A percentile compares a stretch with the other conserved stretches of the same genome.
These are phyloP conservation scores for Lineus longissimus DNA, from an alignment of 1,140 invertebrate genomes.

Conservation along the genomic window DNA sequence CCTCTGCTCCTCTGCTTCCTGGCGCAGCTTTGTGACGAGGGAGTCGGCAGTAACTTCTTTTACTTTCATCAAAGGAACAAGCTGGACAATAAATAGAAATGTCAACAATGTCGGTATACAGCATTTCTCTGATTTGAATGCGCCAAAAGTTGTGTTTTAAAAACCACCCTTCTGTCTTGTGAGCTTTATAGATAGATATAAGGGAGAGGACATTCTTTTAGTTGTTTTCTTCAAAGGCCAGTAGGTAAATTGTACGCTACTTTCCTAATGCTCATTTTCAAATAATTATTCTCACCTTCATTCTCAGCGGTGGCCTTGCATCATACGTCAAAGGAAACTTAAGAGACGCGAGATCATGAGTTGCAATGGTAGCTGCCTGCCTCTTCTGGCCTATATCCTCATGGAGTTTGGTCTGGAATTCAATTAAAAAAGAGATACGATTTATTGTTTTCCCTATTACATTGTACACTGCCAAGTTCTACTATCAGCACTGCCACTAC, in stretches of 20 bases:
- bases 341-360: slow-evolving; percentile 71
- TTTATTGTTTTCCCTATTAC: too few relatives aligned
- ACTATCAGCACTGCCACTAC: too few relatives aligned
- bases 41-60: slow-evolving; percentile 63
- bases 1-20: slow-evolving; percentile 63
- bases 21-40: slow-evolving; percentile 65
- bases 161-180: too few relatives aligned
- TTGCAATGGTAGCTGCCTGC: slow-evolving; percentile 74
- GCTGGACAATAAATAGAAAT: slow-evolving; percentile 48
- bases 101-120: too few relatives aligned
- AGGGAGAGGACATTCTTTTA: too few relatives aligned
- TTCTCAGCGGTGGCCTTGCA: slow-evolving; percentile 60
- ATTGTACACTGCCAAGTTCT: too few relatives aligned
- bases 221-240: too few relatives aligned
- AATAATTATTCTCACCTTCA: slow-evolving; percentile 51
- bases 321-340: slow-evolving; percentile 65
- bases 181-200: too few relatives aligned
- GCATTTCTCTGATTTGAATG: not conserved
- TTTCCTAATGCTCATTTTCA: not conserved
- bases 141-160: not conserved
- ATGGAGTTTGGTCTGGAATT: slow-evolving; percentile 66
- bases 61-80: slow-evolving; percentile 64
- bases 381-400: slow-evolving; percentile 74
- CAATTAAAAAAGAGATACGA: not conserved
- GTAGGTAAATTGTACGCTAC: too few relatives aligned